Conservation (phyloP, 2,113 vertebrate genomes). For the Capreolus pygargus region DNA sequence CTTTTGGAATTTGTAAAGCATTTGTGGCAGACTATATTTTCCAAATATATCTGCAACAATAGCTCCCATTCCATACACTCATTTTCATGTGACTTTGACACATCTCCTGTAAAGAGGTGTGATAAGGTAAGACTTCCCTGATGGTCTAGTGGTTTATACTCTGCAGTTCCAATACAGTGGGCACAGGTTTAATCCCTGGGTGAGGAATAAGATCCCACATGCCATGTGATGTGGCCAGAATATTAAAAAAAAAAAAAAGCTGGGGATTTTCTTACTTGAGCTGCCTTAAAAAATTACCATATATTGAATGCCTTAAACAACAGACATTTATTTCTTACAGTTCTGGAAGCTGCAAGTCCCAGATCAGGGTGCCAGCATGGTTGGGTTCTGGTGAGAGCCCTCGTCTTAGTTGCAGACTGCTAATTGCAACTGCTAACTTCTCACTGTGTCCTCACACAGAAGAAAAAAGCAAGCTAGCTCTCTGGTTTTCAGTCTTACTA, state of each 20-base stretch:
- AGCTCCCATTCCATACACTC: not conserved
- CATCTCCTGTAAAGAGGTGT: not conserved
- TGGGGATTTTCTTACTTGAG: not conserved
- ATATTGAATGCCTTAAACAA: not conserved
- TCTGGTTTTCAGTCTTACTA: not conserved
- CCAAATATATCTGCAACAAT: not conserved
- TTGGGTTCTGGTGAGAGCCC: not conserved
- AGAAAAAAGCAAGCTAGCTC: not conserved
- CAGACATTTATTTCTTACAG: not conserved
- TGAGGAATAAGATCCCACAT: not conserved
- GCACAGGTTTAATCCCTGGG: not conserved
- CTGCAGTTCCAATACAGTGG: not conserved
- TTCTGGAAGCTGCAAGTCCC: not conserved
- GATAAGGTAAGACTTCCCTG: not conserved
- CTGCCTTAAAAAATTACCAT: not conserved
- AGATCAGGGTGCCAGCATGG: not conserved
- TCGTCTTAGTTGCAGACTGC: not conserved
- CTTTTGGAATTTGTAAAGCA: not conserved
- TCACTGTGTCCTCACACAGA: not conserved
- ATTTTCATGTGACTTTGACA: not conserved
- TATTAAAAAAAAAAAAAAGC: not conserved
- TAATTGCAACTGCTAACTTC: not conserved
- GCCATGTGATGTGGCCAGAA: not conserved
- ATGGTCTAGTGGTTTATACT: not conserved
- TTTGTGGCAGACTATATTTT: not conserved